phyloP scores from a whole-genome alignment of 2,888 invertebrate genomes.

The Tinea semifulvella region DNA sequence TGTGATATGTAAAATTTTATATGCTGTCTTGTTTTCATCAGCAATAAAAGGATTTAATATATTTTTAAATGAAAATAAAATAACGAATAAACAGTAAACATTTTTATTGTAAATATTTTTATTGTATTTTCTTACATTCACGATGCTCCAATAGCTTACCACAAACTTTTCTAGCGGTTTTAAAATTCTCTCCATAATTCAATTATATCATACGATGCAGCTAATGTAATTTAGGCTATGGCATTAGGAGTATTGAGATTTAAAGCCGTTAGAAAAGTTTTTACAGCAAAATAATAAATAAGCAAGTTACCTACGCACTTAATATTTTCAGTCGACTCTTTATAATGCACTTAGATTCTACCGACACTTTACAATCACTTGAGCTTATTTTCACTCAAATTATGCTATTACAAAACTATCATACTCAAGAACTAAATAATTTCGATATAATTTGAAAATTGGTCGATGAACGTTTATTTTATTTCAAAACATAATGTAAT shows the following conservation, averaged over 20 bases:
- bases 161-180: slow-evolving; percentile 30
- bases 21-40: not conserved
- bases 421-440: no score
- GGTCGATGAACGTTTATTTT: no score
- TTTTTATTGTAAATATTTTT: slow-evolving; percentile 65
- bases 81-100: slow-evolving; percentile 56
- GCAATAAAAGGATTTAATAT: not conserved
- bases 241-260: no score
- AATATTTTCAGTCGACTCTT: slow-evolving; percentile 45
- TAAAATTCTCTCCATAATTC: not conserved
- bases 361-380: slow-evolving; percentile 10
- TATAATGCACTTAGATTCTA: slow-evolving; percentile 39
- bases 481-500: no score
- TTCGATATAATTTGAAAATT: no score
- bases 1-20: not conserved
- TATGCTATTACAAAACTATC: not conserved
- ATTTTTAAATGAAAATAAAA: not conserved
- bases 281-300: not conserved
- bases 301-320: slow-evolving; percentile 24
- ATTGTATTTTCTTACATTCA: slow-evolving; percentile 58
- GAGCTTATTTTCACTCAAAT: not conserved
- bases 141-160: slow-evolving; percentile 44
- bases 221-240: no score
- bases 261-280: not conserved
- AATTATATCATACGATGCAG: no score